Evolutionary conservation across 2,113 vertebrate genomes (phyloP).

Genomic region (Lanius collurio): DNA sequence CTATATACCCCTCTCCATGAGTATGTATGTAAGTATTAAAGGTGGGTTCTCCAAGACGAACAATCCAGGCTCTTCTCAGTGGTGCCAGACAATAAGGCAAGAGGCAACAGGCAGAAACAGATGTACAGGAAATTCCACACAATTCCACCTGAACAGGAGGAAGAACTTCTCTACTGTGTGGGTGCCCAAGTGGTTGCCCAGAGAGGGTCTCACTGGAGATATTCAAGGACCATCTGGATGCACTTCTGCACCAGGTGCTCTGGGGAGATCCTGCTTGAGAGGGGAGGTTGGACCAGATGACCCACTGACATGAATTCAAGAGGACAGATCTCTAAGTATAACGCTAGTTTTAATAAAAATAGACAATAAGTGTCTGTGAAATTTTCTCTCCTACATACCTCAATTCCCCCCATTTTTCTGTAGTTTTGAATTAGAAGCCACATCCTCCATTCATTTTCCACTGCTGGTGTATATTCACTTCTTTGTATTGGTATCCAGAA

Average conservation of each 20-base stretch:
- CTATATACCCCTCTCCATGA: neutral
- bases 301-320: neutral
- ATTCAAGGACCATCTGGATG: neutral
- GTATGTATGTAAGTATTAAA: neutral
- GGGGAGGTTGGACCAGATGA: neutral
- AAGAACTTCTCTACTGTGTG: neutral
- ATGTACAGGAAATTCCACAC: neutral
- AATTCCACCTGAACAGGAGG: neutral
- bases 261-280: neutral
- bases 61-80: neutral
- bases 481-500: neutral
- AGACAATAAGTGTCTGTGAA: neutral
- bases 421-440: neutral
- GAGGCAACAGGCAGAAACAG: neutral
- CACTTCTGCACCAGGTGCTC: no score
- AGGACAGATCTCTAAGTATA: neutral
- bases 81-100: neutral
- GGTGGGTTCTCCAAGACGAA: neutral
- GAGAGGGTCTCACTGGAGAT: neutral
- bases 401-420: neutral
- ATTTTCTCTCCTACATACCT: neutral
- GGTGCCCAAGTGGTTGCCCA: neutral
- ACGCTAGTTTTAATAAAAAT: neutral
- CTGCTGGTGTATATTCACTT: rapidly evolving
- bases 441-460: neutral